phyloP scores from a whole-genome alignment of 2,797 vertebrate species.

The Perodicticus potto region DNA sequence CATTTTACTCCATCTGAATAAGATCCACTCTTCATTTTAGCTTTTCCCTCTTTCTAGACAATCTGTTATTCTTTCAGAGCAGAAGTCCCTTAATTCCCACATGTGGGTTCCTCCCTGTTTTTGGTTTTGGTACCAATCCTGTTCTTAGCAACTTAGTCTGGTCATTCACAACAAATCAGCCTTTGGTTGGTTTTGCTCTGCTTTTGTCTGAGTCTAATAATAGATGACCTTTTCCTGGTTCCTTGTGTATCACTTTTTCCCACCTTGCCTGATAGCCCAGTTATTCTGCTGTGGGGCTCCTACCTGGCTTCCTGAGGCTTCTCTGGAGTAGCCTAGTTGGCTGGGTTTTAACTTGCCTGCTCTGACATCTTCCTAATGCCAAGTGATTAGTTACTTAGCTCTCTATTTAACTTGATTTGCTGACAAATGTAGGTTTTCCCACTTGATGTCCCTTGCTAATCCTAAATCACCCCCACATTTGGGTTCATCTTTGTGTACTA shows the following conservation, averaged over 20 bases:
- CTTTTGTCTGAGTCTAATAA: not conserved
- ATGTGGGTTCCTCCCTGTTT: not conserved
- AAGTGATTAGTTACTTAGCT: not conserved
- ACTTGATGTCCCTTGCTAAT: not conserved
- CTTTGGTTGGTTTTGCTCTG: not conserved
- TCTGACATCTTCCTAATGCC: not conserved
- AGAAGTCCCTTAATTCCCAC: not conserved
- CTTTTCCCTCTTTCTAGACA: not conserved
- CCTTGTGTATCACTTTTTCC: not conserved
- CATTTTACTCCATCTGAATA: not conserved
- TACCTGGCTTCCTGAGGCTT: not conserved
- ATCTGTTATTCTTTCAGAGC: not conserved
- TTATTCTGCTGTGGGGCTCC: not conserved
- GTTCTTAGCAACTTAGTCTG: not conserved
- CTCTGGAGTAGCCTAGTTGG: not conserved
- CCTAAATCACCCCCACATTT: not conserved
- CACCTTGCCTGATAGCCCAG: not conserved
- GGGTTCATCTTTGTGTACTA: not conserved
- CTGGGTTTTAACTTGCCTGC: slow-evolving; percentile 33
- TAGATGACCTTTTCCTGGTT: not conserved
- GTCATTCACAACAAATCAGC: not conserved
- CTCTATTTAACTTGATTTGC: not conserved
- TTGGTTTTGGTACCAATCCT: slow-evolving; percentile 4
- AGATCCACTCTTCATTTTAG: not conserved
- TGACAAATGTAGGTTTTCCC: not conserved